These are phyloP conservation scores for Eudyptes chrysolophus DNA, from an alignment of 2,113 vertebrate species.

Conservation along the genomic window DNA sequence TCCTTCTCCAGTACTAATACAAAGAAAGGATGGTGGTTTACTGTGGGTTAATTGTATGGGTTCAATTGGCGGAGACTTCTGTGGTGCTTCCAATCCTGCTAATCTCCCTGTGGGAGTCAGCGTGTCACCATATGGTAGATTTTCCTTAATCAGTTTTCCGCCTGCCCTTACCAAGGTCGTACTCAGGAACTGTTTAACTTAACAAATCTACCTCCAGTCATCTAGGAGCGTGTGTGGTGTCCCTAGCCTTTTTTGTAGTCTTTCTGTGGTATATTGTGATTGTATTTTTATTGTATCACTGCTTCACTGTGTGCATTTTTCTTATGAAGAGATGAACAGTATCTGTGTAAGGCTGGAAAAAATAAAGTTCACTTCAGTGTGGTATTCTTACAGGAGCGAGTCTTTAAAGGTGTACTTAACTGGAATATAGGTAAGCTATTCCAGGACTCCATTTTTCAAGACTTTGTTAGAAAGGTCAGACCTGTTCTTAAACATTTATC, in stretches of 20 bases:
- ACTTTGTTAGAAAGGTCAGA: background rate
- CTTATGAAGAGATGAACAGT: background rate
- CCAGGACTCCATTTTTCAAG: background rate
- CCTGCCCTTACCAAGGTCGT: background rate
- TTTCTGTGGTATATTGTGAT: background rate
- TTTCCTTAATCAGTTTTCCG: background rate
- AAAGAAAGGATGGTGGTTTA: background rate
- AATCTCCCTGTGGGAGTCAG: background rate
- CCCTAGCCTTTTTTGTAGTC: background rate
- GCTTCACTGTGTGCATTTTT: background rate
- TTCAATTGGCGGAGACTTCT: background rate
- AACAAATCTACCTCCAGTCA: background rate
- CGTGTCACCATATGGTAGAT: background rate
- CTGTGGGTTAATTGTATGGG: background rate
- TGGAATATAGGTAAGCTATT: background rate
- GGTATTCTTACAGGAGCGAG: background rate
- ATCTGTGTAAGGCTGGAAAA: background rate
- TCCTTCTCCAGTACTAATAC: background rate
- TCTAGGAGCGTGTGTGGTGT: background rate
- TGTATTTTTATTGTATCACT: background rate
- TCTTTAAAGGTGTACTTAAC: background rate
- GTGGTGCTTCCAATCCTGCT: background rate
- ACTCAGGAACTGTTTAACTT: background rate
- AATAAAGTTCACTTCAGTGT: background rate
- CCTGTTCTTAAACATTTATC: background rate